phyloP scores from a whole-genome alignment of 2,888 invertebrate genomes.

The Hemaris fuciformis region DNA sequence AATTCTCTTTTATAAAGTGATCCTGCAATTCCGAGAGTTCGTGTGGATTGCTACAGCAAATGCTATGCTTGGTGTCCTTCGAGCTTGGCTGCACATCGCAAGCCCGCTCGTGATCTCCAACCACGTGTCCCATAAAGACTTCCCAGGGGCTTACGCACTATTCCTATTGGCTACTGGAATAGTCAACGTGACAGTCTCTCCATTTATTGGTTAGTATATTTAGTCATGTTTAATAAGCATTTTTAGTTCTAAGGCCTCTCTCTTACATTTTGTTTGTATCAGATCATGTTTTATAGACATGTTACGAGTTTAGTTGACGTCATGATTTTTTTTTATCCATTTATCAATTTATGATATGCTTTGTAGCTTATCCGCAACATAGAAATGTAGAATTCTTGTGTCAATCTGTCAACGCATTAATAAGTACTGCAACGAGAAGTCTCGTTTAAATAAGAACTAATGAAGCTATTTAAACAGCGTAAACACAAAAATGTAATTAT shows the following conservation, averaged over 20 bases:
- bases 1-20: conserved; percentile 45
- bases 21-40: conserved; percentile 56
- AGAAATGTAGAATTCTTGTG: too few species aligned
- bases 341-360: too few species aligned
- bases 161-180: conserved; percentile 85
- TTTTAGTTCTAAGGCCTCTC: too few species aligned
- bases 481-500: too few species aligned
- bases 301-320: neutral
- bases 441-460: too few species aligned
- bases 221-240: neutral
- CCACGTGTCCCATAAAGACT: conserved; percentile 82
- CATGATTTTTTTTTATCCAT: neutral
- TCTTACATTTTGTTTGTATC: neutral
- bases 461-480: too few species aligned
- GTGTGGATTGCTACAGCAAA: conserved; percentile 52
- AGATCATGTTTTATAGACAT: neutral
- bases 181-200: conserved; percentile 83
- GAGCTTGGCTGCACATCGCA: conserved; percentile 86
- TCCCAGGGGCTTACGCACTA: conserved; percentile 87
- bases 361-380: too few species aligned
- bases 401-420: too few species aligned
- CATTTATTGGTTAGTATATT: conserved; percentile 79
- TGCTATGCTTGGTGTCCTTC: conserved; percentile 82
- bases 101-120: conserved; percentile 86
- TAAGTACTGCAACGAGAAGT: too few species aligned